A percentile compares a stretch with the other conserved stretches of the same genome.
Conservation (phyloP, 2,888 invertebrate species). For the Leistus spinibarbis region DNA sequence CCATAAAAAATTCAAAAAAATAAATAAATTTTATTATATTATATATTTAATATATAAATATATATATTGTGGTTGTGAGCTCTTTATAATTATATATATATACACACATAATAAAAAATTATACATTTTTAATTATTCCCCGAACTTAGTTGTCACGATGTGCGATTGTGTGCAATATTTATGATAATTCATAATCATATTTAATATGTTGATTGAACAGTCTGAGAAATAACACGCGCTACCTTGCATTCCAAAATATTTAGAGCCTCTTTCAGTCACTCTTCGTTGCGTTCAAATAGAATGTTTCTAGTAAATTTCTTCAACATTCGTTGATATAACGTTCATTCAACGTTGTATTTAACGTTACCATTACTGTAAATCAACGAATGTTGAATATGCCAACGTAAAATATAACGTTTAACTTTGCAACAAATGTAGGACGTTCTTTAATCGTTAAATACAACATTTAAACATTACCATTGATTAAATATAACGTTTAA, state of each 20-base stretch:
- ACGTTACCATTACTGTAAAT: too few species aligned
- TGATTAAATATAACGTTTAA: background rate
- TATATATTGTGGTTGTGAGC: slow-evolving; percentile 55
- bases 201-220: slow-evolving; percentile 5
- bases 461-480: too few species aligned
- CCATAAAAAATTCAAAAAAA: slow-evolving; percentile 44
- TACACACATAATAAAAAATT: slow-evolving; percentile 7
- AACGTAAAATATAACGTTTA: too few species aligned
- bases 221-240: background rate
- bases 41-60: slow-evolving; percentile 16
- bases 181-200: slow-evolving; percentile 37
- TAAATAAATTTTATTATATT: slow-evolving; percentile 23
- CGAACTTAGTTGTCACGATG: slow-evolving; percentile 2
- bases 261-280: background rate
- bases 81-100: slow-evolving; percentile 38
- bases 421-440: too few species aligned
- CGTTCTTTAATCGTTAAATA: too few species aligned
- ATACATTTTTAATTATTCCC: slow-evolving; percentile 21
- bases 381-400: too few species aligned
- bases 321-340: background rate
- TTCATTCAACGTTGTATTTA: background rate
- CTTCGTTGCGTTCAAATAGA: background rate
- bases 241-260: background rate
- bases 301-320: background rate
- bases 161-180: slow-evolving; percentile 24